Base-by-base conservation (phyloP, 1,140 invertebrate genomes). In the Berghia stephanieae region DNA sequence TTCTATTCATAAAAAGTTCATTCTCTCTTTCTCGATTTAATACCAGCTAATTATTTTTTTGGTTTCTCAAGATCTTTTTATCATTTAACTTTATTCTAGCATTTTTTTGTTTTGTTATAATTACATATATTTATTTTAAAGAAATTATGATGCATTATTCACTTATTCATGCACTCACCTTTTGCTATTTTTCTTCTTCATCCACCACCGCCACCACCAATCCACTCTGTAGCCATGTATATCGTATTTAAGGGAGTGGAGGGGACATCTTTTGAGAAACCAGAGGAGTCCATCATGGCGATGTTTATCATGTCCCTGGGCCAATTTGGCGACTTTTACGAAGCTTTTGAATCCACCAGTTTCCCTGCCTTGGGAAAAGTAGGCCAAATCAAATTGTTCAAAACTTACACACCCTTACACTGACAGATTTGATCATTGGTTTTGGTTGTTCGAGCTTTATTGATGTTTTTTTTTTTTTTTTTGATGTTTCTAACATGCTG, bases 221-320 rank as follows among this genome's bases (percentile, higher is more conserved):
- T n/a, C n/a, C n/a, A n/a, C n/a, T n/a, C n/a, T n/a, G n/a, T n/a
- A 89, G 88, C 88, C 5, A 87, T 89, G 86, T 89, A 82, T 81
- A 84, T 89, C 31, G 83, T 89, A 74, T 89, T 84, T 78, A 76
- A 83, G 57, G 86, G 84, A 24, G 73, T 79, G 36, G 81, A 83
- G 18, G 88, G 88, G 49, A 89, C 85, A 57, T 84, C 91, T 6
- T 89, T 90, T 75, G 83, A 83, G 73, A 78, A 86, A 21, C 95
- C 97, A 0, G 93, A 95, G 87, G 96, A 99, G 88, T 96, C 96
- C 16, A 92, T 99, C 13, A 95, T 99, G 92, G 95, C 95, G 1
- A 97, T 98, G 96, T 98, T 99, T 86, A 92, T 99, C 36, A 98
- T 99, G 95, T 99, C 97, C 0, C 92, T 99, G 81, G 96, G 96